Evolutionary conservation across 2,888 invertebrate genomes (phyloP).

Genomic region (Lasioglossum lativentre): DNA sequence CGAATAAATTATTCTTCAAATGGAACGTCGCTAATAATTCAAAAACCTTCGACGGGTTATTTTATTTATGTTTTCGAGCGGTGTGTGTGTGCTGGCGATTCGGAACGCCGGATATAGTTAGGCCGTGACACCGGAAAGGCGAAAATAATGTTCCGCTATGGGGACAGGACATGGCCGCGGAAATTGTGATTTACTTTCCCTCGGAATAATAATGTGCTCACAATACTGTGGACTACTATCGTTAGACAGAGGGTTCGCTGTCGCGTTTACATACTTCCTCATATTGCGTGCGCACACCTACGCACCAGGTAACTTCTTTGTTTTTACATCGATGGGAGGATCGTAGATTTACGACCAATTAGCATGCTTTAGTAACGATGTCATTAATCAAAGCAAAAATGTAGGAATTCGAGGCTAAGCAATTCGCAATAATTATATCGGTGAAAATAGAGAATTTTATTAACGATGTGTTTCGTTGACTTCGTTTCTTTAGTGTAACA

Average conservation of each 20-base stretch:
- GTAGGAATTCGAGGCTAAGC: too few species aligned
- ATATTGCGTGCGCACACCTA: constrained; percentile 32
- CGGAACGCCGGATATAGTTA: constrained; percentile 67
- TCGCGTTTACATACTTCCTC: constrained; percentile 60
- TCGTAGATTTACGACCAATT: constrained; percentile 38
- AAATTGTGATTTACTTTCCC: constrained; percentile 83
- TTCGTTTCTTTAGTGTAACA: too few species aligned
- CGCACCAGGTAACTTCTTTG: constrained; percentile 22
- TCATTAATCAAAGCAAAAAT: not conserved
- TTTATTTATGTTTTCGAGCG: not conserved
- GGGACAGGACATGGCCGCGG: constrained; percentile 71
- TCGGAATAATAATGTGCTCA: constrained; percentile 74
- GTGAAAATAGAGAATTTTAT: too few species aligned
- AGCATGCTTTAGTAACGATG: not conserved
- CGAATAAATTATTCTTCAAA: not conserved
- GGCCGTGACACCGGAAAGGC: constrained; percentile 71
- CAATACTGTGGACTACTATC: constrained; percentile 68
- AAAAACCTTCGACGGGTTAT: not conserved
- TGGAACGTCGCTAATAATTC: not conserved
- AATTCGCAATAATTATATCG: too few species aligned
- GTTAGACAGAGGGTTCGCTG: constrained; percentile 44
- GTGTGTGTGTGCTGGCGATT: constrained; percentile 5
- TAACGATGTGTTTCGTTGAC: too few species aligned
- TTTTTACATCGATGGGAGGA: not conserved
- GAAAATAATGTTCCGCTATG: constrained; percentile 75